phyloP scores from a whole-genome alignment of 1,140 invertebrate species.

The Venturia canescens region DNA sequence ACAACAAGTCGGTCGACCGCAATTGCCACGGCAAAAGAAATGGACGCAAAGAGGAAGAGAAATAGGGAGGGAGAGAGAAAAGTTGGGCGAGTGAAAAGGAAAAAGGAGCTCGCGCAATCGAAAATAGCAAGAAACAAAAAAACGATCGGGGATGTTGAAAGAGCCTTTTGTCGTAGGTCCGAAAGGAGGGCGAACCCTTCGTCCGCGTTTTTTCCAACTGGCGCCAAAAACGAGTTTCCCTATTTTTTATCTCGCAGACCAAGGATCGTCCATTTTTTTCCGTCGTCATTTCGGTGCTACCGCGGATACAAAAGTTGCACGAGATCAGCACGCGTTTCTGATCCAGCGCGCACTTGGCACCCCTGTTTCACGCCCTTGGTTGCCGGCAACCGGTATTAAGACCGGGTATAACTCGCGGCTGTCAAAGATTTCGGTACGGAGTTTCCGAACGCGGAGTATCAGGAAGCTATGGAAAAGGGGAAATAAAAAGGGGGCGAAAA shows the following conservation, averaged over 20 bases:
- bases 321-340: constrained; percentile 38
- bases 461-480: constrained; percentile 7
- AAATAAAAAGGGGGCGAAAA: constrained; percentile 31
- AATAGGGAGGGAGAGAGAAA: constrained; percentile 10
- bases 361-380: neutral
- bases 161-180: neutral
- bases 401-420: constrained; percentile 29
- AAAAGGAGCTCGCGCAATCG: neutral
- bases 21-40: constrained; percentile 44
- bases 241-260: constrained; percentile 24
- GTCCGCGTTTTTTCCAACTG: constrained; percentile 56
- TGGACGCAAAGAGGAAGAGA: constrained; percentile 2
- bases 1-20: constrained; percentile 62
- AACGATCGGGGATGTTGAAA: neutral
- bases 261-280: constrained; percentile 14
- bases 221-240: constrained; percentile 51
- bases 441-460: constrained; percentile 26
- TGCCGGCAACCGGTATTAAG: constrained; percentile 27
- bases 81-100: neutral
- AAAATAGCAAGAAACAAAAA: neutral
- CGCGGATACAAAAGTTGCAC: constrained; percentile 15
- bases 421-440: neutral
- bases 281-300: neutral
- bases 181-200: constrained; percentile 37
- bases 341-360: neutral